Base-by-base conservation (phyloP, 1,140 invertebrate genomes). In the Oppia nitens region DNA sequence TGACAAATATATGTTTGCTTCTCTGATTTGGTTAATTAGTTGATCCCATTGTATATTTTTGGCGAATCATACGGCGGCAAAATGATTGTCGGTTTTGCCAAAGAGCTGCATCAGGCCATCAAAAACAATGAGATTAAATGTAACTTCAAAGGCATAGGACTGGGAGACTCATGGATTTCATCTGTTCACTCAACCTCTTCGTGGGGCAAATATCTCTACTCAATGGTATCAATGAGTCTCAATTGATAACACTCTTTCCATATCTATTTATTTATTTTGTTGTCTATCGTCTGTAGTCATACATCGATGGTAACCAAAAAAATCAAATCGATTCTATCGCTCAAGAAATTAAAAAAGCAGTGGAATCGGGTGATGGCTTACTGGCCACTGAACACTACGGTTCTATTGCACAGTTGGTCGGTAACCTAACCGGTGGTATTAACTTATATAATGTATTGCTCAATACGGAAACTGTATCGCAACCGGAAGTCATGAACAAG, bases 51-150 rank as follows among this genome's bases (percentile, higher is more conserved):
- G 17, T 91, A 87, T 64, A 85, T 91, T 50, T 83, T 83, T 60
- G 83, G 80, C 23, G 84, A 91, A 68, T 88, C 85, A 0, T 91
- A 91, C 71, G 87, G 87, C 17, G 87, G 86, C 0, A 92, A 92
- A 74, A 90, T 89, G 83, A 81, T 84, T 0, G 78, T 83, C 11
- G 83, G 85, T 64, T 87, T 91, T 66, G 83, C 77, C 62, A 67
- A 70, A 25, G 65, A 71, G 28, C 74, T 84, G 67, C 71, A 76
- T 64, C 71, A 86, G 79, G 82, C 80, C 47, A 78, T 83, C 62
- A 62, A 78, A 62, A 68, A 67, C 0, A 80, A 78, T 1, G 75
- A 73, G 52, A 78, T 91, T 1, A 73, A 74, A 24, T 81, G 79
- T 47, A 85, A 85, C 62, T 76, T 92, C 47, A 76, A 76, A 62